Percentiles rank a stretch among this genome's conserved stretches.
Evolutionary conservation across 2,888 invertebrate species (phyloP).

Genomic region (Acanthococcus lagerstroemiae): DNA sequence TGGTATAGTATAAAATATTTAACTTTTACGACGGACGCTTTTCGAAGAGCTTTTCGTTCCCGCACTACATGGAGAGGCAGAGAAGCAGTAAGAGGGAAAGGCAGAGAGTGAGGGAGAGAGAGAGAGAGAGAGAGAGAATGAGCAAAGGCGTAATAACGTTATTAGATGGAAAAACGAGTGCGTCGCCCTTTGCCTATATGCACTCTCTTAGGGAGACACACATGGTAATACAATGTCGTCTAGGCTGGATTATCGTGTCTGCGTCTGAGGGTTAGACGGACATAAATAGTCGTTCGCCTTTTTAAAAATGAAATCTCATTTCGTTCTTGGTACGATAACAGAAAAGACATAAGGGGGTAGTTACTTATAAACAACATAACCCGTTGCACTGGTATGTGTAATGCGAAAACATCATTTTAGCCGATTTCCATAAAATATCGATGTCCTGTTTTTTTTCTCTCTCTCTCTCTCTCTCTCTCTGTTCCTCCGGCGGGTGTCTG

Average conservation of each 20-base stretch:
- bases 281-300: constrained; percentile 27
- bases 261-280: constrained; percentile 24
- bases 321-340: constrained; percentile 16
- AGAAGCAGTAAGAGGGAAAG: neutral
- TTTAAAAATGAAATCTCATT: constrained; percentile 25
- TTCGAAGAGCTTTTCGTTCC: neutral
- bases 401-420: constrained; percentile 15
- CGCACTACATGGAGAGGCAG: neutral
- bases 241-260: constrained; percentile 27
- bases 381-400: neutral
- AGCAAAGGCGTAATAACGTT: neutral
- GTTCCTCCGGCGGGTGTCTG: too few species aligned
- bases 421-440: constrained; percentile 27
- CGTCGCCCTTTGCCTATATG: constrained; percentile 4
- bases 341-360: constrained; percentile 28
- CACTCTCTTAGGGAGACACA: neutral
- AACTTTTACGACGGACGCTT: neutral
- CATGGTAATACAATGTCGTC: constrained; percentile 22
- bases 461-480: constrained; percentile 13
- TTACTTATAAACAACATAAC: constrained; percentile 12
- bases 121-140: constrained; percentile 8
- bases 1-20: neutral
- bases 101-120: neutral
- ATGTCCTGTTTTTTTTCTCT: constrained; percentile 17
- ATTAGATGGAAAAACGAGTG: too few species aligned